Conservation (phyloP, 2,113 vertebrate genomes). For the Setophaga kirtlandii region DNA sequence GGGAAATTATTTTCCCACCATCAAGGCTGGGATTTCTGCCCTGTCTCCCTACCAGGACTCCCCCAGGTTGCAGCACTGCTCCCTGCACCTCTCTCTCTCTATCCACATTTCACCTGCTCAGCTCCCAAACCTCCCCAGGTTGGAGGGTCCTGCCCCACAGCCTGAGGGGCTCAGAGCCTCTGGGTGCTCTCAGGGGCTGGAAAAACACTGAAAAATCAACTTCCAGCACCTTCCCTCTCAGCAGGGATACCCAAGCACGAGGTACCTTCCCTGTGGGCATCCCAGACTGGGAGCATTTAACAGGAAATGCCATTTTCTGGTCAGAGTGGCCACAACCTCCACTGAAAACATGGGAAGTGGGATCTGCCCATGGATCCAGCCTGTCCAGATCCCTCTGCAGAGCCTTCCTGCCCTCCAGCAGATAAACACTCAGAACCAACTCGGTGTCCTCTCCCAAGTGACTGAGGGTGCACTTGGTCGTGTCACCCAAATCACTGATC, state of each 20-base stretch:
- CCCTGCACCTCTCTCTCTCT: too few species aligned
- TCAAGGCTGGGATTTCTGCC: too few species aligned
- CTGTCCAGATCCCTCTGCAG: neutral
- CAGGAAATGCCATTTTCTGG: neutral
- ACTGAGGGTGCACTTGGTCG: neutral
- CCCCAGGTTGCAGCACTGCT: too few species aligned
- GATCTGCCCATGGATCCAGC: neutral
- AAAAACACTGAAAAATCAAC: too few species aligned
- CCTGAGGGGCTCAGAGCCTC: too few species aligned
- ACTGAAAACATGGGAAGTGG: neutral
- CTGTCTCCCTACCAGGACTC: too few species aligned
- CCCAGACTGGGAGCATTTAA: neutral
- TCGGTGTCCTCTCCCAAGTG: neutral
- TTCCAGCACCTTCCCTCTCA: too few species aligned
- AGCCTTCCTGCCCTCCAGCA: neutral
- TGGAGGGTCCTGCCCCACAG: too few species aligned
- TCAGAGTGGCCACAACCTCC: neutral
- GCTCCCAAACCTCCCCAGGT: too few species aligned
- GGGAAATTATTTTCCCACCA: neutral
- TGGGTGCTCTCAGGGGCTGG: too few species aligned
- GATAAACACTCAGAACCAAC: neutral
- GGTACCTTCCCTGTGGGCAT: neutral
- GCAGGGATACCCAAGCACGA: accelerated
- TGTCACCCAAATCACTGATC: neutral
- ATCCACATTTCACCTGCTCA: too few species aligned